A percentile compares a stretch with the other conserved stretches of the same genome.
phyloP scores from a whole-genome alignment of 92 coral and sea anemone species.

The Metridium senile region DNA sequence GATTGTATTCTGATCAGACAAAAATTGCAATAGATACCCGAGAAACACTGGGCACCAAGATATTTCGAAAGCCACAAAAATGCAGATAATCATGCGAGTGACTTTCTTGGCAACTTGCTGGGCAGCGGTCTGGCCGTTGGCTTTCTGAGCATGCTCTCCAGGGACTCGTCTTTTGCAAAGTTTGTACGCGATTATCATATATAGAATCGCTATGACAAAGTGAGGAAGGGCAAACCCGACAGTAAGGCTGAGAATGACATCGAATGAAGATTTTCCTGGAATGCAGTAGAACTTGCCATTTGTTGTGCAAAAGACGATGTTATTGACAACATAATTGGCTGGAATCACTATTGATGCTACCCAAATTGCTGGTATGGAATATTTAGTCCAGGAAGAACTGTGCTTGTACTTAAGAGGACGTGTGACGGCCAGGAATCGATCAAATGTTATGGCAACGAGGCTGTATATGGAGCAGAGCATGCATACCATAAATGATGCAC shows the following conservation, averaged over 20 bases:
- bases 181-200: conserved; percentile 25
- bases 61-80: conserved; percentile 10
- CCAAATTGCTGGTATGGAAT: conserved; percentile 26
- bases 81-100: conserved; percentile 25
- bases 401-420: conserved; percentile 30
- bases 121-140: not conserved
- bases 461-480: conserved; percentile 30
- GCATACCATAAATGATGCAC: not conserved
- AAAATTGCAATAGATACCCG: not conserved
- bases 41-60: not conserved
- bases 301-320: not conserved
- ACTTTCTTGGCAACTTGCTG: conserved; percentile 22
- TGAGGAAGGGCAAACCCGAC: conserved; percentile 20
- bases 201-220: conserved; percentile 25
- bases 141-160: conserved; percentile 29
- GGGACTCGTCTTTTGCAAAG: conserved; percentile 41
- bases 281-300: not conserved
- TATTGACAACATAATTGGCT: not conserved
- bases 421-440: conserved; percentile 44
- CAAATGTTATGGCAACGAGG: conserved; percentile 34
- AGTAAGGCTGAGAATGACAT: not conserved
- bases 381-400: conserved; percentile 24
- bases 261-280: not conserved
- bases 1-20: too few species aligned
- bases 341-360: conserved; percentile 3